Conservation (phyloP, 2,888 invertebrate species). For the Hypomecis atomaria region DNA sequence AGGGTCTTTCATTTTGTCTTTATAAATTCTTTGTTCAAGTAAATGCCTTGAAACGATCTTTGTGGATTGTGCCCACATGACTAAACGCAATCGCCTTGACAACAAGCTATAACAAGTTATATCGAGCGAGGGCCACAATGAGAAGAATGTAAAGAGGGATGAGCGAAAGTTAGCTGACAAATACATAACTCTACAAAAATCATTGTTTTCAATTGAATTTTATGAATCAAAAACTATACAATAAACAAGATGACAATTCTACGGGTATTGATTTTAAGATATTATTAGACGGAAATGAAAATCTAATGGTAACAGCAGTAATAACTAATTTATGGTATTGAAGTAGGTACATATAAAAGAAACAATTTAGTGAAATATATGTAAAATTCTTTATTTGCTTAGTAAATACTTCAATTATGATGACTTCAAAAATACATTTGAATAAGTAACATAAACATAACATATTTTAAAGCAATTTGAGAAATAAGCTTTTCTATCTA, state of each 20-base stretch:
- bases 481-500: conserved; percentile 14
- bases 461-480: conserved; percentile 18
- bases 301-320: too few species aligned
- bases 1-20: conserved; percentile 1
- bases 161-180: conserved; percentile 25
- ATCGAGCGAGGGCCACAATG: conserved; percentile 35
- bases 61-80: conserved; percentile 14
- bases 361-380: too few species aligned
- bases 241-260: too few species aligned
- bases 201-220: background rate
- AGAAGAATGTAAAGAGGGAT: conserved; percentile 33
- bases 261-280: too few species aligned
- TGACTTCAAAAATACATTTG: background rate
- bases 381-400: conserved; percentile 3
- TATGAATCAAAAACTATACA: background rate
- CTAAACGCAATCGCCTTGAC: conserved; percentile 43
- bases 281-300: too few species aligned
- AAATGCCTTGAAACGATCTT: conserved; percentile 21
- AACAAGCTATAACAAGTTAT: conserved; percentile 44
- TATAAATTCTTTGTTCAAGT: conserved; percentile 13
- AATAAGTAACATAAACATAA: background rate
- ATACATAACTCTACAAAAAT: background rate
- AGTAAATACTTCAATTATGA: background rate
- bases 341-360: too few species aligned
- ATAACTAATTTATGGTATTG: too few species aligned